A percentile compares a stretch with the other conserved stretches of the same genome.
Conservation (phyloP, 2,888 invertebrate genomes). For the Hydraecia micacea region DNA sequence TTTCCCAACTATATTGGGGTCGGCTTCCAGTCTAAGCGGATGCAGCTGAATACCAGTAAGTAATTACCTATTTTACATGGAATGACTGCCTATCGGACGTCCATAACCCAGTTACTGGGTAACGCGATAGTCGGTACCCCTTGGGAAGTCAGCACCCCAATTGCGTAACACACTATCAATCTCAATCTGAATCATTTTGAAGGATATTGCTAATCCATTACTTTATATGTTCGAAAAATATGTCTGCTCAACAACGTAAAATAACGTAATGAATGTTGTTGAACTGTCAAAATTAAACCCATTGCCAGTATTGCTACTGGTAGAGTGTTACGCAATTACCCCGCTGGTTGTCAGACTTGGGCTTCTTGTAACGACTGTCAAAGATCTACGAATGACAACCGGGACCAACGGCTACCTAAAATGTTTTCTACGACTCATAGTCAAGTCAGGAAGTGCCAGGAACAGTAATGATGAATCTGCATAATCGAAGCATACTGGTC, state of each 20-base stretch:
- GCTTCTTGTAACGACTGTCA: background rate
- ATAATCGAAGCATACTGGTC: slow-evolving; percentile 36
- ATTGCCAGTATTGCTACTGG: no score
- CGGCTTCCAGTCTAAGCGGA: background rate
- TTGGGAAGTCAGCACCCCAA: background rate
- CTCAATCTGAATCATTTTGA: no score
- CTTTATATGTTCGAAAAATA: no score
- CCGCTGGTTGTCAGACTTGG: background rate
- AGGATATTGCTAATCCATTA: no score
- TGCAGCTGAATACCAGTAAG: background rate
- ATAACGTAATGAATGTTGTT: no score
- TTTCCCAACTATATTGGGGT: background rate
- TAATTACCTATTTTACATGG: no score
- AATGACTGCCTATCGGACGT: background rate
- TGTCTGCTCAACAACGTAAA: no score
- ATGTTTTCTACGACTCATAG: background rate
- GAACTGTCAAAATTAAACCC: no score
- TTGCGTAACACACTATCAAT: no score
- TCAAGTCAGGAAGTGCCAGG: slow-evolving; percentile 15
- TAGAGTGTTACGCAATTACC: no score
- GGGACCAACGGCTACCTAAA: background rate
- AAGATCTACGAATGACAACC: background rate
- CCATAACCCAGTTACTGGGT: background rate
- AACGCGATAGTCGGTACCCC: background rate
- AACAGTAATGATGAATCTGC: slow-evolving; percentile 20